Evolutionary conservation across 1,140 invertebrate genomes (phyloP), one percentile per base, ranked within the genome.

Genomic region (Hycleus cichorii): DNA sequence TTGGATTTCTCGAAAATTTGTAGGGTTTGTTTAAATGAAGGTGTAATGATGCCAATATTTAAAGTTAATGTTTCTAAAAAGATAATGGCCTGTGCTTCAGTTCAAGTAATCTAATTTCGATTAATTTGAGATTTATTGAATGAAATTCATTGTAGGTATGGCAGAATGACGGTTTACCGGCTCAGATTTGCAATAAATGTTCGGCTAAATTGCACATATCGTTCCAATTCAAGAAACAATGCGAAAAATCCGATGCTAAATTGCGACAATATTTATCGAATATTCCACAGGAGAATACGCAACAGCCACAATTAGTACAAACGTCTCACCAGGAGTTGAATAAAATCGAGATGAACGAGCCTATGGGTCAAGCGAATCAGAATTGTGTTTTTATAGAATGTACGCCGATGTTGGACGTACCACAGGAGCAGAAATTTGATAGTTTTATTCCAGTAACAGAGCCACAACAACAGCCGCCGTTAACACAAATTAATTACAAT

Each of bases 171-270:
- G 71, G 71, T 25, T 53, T 76, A 18, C 75, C 75, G 18, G 60
- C 65, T 12, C 75, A 76, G 63, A 75, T 76, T 12, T 76, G 75
- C 57, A 71, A 73, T 49, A 74, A 72, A 59, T 76, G 75, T 62
- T 67, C 68, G n/a, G 70, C 73, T 8, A 75, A 74, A 58, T 59
- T 76, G 48, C 74, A 76, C 53, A 73, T 75, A 48, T 69, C 73
- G 0, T 75, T 72, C 61, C 74, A 75, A 59, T 76, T 76, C 50
- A 76, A 75, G 66, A 75, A 70, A 58, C 69, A 66, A 54, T 75
- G 74, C 47, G 74, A 76, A 64, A 74, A 69, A 55, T 70, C 73
- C 39, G 74, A 76, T 62, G 54, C 69, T 9, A 73, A 72, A 60
- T 62, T 76, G 42, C 63, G 74, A 24, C 69, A 72, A 45, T 72